These are phyloP conservation scores for Propithecus coquereli DNA, from an alignment of 2,113 vertebrate species.

Conservation along the genomic window DNA sequence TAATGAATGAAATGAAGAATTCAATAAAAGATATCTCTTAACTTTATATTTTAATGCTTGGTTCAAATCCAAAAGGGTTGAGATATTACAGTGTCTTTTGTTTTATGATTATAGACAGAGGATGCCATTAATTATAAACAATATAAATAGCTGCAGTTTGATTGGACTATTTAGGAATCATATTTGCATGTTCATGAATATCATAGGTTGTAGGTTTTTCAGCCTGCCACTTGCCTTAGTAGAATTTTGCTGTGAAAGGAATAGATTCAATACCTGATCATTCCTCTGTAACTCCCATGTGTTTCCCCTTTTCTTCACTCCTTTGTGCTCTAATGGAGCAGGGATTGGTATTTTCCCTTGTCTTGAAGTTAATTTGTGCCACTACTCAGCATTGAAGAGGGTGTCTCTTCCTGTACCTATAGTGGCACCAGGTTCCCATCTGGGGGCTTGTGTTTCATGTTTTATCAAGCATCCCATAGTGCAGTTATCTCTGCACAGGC, in stretches of 20 bases:
- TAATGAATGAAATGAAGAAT: not conserved
- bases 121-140: not conserved
- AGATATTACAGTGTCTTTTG: not conserved
- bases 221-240: not conserved
- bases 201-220: fast-evolving
- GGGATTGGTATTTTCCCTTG: not conserved
- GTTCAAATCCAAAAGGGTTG: not conserved
- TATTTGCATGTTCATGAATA: not conserved
- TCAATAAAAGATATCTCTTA: not conserved
- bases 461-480: conserved; percentile 44
- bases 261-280: not conserved
- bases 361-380: not conserved
- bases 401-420: conserved; percentile 1
- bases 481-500: not conserved
- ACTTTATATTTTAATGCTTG: conserved; percentile 4
- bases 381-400: not conserved
- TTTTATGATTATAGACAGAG: not conserved
- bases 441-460: conserved; percentile 49
- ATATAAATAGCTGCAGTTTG: not conserved
- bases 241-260: not conserved
- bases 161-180: not conserved
- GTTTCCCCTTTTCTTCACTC: not conserved
- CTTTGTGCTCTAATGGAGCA: not conserved
- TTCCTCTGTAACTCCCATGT: not conserved
- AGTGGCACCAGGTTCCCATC: not conserved